Conservation (phyloP, 2,888 invertebrate species). For the Drosophila yooni region DNA sequence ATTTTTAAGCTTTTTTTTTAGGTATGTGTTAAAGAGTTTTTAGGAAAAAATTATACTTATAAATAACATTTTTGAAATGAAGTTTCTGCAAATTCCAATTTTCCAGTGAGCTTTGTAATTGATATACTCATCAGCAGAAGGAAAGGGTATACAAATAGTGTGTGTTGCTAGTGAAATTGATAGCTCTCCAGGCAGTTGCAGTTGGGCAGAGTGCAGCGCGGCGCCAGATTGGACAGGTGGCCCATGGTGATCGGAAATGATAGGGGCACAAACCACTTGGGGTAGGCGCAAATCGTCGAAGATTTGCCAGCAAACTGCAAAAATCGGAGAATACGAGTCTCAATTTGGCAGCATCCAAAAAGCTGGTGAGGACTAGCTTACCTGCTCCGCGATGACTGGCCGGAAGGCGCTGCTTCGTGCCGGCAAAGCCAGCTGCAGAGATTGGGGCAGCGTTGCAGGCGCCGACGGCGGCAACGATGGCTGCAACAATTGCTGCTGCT, state of each 20-base stretch:
- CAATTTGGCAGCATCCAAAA: not conserved
- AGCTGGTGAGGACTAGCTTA: slow-evolving; percentile 18
- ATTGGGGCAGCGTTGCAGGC: slow-evolving; percentile 16
- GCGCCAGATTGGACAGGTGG: slow-evolving; percentile 85
- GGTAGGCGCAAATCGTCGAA: slow-evolving; percentile 80
- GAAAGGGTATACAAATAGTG: not conserved
- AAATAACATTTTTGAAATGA: not conserved
- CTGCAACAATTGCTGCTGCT: slow-evolving; percentile 2
- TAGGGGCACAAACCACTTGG: slow-evolving; percentile 84
- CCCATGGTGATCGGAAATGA: slow-evolving; percentile 84
- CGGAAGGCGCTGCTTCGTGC: slow-evolving; percentile 77
- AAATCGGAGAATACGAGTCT: not conserved
- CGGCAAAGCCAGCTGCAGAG: slow-evolving; percentile 41
- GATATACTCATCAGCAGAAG: not conserved
- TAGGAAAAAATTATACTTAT: not conserved
- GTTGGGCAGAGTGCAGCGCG: slow-evolving; percentile 85
- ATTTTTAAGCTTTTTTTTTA: not conserved
- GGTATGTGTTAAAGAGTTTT: not conserved
- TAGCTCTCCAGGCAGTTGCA: slow-evolving; percentile 83
- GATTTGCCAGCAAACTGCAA: slow-evolving; percentile 49
- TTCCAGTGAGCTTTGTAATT: not conserved
- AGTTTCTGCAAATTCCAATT: not conserved
- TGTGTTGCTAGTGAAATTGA: slow-evolving; percentile 70
- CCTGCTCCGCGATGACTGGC: slow-evolving; percentile 77
- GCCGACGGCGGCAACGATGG: slow-evolving; percentile 1